phyloP scores from a whole-genome alignment of 1,140 invertebrate species.

The Tetramorium parvispinum region DNA sequence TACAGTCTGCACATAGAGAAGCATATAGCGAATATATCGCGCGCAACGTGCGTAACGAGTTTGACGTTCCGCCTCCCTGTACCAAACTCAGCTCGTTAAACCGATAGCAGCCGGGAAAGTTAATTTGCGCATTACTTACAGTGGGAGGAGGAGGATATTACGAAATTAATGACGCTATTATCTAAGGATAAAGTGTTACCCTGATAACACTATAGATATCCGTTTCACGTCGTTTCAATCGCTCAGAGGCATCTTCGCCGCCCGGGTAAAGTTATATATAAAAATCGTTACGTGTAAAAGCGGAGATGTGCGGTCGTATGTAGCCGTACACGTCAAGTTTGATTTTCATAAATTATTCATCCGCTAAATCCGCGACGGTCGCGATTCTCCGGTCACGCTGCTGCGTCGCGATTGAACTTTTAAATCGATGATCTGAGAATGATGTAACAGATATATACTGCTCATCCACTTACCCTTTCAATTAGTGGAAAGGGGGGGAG shows the following conservation, averaged over 20 bases:
- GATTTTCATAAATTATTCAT: not conserved
- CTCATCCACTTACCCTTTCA: constrained; percentile 21
- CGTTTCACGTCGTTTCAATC: constrained; percentile 34
- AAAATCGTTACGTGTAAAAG: not conserved
- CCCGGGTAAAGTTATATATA: not conserved
- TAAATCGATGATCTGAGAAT: not conserved
- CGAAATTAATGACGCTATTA: constrained; percentile 61
- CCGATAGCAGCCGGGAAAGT: constrained; percentile 61
- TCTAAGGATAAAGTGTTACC: constrained; percentile 36
- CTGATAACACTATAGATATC: constrained; percentile 34
- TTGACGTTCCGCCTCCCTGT: constrained; percentile 53
- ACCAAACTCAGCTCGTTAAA: constrained; percentile 65
- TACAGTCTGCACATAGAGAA: constrained; percentile 22
- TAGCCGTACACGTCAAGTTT: not conserved
- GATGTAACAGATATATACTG: not conserved
- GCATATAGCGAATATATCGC: constrained; percentile 37
- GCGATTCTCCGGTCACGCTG: not conserved
- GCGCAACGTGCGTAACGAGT: constrained; percentile 47
- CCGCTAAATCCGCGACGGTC: no score
- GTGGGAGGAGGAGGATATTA: constrained; percentile 29
- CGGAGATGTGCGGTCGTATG: not conserved
- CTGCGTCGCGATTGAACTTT: not conserved
- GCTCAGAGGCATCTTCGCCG: not conserved
- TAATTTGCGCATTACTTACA: constrained; percentile 57
- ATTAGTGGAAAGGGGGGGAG: constrained; percentile 8